Conservation (phyloP, 1,140 invertebrate species). For the Meloidogyne hapla region DNA sequence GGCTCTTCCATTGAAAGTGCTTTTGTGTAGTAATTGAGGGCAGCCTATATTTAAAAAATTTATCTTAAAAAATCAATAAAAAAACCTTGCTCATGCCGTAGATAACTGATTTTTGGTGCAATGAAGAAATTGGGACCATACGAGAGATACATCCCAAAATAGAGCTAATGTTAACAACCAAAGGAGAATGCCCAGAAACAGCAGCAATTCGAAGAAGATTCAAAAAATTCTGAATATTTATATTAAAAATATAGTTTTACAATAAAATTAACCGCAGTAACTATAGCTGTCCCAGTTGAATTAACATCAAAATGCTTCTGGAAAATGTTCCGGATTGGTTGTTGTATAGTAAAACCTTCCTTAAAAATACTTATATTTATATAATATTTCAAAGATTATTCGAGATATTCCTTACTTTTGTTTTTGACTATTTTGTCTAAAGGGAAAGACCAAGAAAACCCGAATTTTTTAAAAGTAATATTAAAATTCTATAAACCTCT, state of each 20-base stretch:
- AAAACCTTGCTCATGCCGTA: slow-evolving; percentile 40
- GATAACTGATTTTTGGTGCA: slow-evolving; percentile 12
- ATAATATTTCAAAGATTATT: too few relatives aligned
- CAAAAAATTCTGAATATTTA: slow-evolving; percentile 26
- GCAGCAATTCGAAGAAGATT: slow-evolving; percentile 32
- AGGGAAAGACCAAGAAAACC: too few relatives aligned
- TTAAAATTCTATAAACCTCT: too few relatives aligned
- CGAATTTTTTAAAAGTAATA: too few relatives aligned
- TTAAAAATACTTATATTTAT: too few relatives aligned
- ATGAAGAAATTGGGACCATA: not conserved
- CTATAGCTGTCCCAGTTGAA: slow-evolving; percentile 21
- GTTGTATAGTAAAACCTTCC: slow-evolving; percentile 26
- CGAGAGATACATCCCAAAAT: slow-evolving; percentile 23
- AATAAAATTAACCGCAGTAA: slow-evolving; percentile 31
- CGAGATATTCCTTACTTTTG: too few relatives aligned
- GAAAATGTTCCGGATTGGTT: slow-evolving; percentile 31
- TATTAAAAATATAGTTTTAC: not conserved
- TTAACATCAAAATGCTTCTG: slow-evolving; percentile 40
- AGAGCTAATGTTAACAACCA: slow-evolving; percentile 37
- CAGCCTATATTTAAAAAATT: slow-evolving; percentile 13
- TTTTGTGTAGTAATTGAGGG: slow-evolving; percentile 31
- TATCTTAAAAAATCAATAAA: not conserved
- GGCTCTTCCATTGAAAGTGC: slow-evolving; percentile 19
- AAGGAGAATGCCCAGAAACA: slow-evolving; percentile 13
- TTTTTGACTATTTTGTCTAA: too few relatives aligned